phyloP scores from a whole-genome alignment of 2,888 invertebrate genomes.

The Tanypteryx hageni region DNA sequence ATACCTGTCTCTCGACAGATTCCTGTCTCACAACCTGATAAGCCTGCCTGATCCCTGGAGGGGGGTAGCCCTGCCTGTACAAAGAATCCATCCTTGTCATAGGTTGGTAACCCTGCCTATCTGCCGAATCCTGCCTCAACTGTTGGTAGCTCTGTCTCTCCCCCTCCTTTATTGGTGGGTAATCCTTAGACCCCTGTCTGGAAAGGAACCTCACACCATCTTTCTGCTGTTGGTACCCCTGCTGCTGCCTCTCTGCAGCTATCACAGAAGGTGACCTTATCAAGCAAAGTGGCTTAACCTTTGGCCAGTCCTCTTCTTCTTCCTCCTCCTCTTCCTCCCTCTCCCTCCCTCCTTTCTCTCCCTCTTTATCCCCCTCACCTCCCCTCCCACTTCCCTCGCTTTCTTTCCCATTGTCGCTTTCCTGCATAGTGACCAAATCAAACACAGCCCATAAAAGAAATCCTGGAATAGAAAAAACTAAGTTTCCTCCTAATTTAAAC shows the following conservation, averaged over 20 bases:
- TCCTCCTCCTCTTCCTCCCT: neutral
- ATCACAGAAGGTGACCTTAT: conserved; percentile 27
- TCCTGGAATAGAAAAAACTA: neutral
- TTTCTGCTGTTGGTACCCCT: neutral
- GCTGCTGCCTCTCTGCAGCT: conserved; percentile 22
- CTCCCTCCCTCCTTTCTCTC: neutral
- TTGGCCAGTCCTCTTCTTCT: conserved; percentile 36
- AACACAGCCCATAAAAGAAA: neutral
- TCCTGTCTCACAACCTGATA: conserved; percentile 31
- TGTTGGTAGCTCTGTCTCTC: neutral
- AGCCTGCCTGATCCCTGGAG: neutral
- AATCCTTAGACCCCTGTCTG: conserved; percentile 10
- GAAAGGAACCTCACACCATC: neutral
- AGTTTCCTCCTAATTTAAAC: no score
- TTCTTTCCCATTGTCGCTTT: neutral
- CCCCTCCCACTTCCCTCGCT: neutral
- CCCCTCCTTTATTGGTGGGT: neutral
- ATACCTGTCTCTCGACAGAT: neutral
- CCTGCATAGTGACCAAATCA: neutral
- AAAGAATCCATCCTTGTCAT: neutral
- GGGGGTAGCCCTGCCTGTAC: neutral
- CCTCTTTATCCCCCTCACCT: neutral
- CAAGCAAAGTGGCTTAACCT: conserved; percentile 20
- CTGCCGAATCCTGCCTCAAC: neutral
- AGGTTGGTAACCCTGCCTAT: neutral